Percentiles rank a stretch among this genome's conserved stretches.
These are phyloP conservation scores for Columba janthina DNA, from an alignment of 2,113 vertebrate species.

Conservation along the genomic window DNA sequence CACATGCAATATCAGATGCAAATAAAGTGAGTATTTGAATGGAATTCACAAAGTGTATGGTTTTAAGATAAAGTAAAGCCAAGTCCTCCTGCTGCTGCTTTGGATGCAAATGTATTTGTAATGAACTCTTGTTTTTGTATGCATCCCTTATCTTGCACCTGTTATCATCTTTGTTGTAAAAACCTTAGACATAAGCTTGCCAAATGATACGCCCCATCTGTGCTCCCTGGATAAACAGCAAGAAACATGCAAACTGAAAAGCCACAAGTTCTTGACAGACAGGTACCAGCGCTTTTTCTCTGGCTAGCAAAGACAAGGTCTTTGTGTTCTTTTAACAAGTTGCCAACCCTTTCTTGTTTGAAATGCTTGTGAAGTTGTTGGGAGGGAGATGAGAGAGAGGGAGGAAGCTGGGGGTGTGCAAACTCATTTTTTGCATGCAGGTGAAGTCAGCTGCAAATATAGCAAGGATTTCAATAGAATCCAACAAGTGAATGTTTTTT, in stretches of 20 bases:
- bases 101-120: constrained; percentile 53
- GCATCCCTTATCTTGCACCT: constrained; percentile 63
- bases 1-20: constrained; percentile 22
- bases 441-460: neutral
- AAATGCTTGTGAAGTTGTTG: constrained; percentile 11
- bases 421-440: neutral
- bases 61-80: constrained; percentile 48
- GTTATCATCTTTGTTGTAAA: constrained; percentile 45
- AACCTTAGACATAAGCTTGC: constrained; percentile 12
- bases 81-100: constrained; percentile 25
- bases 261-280: neutral
- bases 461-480: neutral
- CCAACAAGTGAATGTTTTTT: neutral
- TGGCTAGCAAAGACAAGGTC: neutral
- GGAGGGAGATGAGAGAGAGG: neutral
- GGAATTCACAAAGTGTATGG: constrained; percentile 13
- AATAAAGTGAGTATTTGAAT: constrained; percentile 46
- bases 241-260: constrained; percentile 46
- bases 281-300: neutral
- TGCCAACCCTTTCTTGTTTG: neutral
- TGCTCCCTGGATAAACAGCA: constrained; percentile 50
- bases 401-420: neutral
- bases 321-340: constrained; percentile 1
- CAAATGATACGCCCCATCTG: constrained; percentile 24
- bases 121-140: constrained; percentile 19